Percentiles rank a stretch among this genome's conserved stretches.
Conservation (phyloP, 2,888 invertebrate genomes). For the Laothoe populi region DNA sequence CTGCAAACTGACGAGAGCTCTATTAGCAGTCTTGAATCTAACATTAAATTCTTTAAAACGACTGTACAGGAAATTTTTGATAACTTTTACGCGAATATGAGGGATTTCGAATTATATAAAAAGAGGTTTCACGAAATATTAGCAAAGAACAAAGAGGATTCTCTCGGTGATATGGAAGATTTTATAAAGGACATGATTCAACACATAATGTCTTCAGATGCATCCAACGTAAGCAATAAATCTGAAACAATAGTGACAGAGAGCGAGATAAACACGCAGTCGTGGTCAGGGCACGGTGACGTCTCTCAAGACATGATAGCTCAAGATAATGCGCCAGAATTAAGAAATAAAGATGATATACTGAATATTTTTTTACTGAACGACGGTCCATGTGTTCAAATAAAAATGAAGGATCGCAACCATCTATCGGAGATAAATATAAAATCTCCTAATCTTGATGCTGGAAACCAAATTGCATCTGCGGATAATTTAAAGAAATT, state of each 20-base stretch:
- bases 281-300: not conserved
- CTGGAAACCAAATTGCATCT: conserved; percentile 53
- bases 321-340: not conserved
- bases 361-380: conserved; percentile 56
- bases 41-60: conserved; percentile 67
- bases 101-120: conserved; percentile 69
- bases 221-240: conserved; percentile 20
- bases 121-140: conserved; percentile 67
- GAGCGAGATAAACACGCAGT: not conserved
- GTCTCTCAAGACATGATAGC: not conserved
- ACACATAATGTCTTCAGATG: conserved; percentile 47
- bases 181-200: conserved; percentile 73
- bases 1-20: conserved; percentile 57
- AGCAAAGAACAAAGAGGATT: conserved; percentile 57
- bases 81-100: conserved; percentile 65
- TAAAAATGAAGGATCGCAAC: conserved; percentile 61
- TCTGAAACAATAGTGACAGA: not conserved
- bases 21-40: conserved; percentile 60
- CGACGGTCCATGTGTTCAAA: conserved; percentile 50
- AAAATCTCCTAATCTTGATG: conserved; percentile 43
- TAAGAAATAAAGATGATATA: conserved; percentile 49
- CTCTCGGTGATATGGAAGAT: conserved; percentile 66
- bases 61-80: conserved; percentile 72
- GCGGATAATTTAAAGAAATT: conserved; percentile 64
- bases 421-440: conserved; percentile 69